Base-by-base conservation (phyloP, 2,888 invertebrate genomes). In the Acleris literana region DNA sequence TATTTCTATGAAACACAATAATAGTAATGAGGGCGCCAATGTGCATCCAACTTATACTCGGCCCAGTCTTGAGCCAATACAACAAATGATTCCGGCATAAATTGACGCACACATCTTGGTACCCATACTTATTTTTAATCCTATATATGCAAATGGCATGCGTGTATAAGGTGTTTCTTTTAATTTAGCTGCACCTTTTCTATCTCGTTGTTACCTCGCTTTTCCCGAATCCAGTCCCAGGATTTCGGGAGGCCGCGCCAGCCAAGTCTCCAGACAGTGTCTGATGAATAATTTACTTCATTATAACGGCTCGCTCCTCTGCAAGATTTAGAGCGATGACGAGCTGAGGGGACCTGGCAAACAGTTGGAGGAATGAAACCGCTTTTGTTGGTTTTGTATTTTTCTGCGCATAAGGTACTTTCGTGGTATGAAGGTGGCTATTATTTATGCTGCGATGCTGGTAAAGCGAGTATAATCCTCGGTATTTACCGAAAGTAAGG, bases 241-340 rank as follows among this genome's bases (percentile, higher is more conserved):
- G 77, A 81, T 84, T 87, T 83, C 73, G 80, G 83, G 72, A 76
- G 72, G 72, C 72, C 71, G 75, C 71, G 79, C 80, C 74, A 78
- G 81, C 76, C 76, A 72, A 75, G 79, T 84, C 86, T 87, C 86
- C 82, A 90, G 90, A 90, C 90, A 79, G 75, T 72, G 77, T 72
- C 85, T 88, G 85, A 89, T 92, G 89, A 91, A 91, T 92, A 90
- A 90, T 90, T 90, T 86, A 89, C 87, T 85, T 90, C 88, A 90
- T 91, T 91, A 91, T 84, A 85, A 83, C 84, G 78, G 82, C 85
- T 84, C 81, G 79, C 81, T 76, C 80, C 77, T 81, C 73, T 83
- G 78, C 76, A 81, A 83, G 83, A 82, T 84, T 84, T 81, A 86
- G 79, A 70, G 70, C 71, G 75, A 78, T 78, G 79, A 79, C 76